These are phyloP conservation scores for Oscheius sp. DNA, from an alignment of 1,140 invertebrate genomes.

Conservation along the genomic window DNA sequence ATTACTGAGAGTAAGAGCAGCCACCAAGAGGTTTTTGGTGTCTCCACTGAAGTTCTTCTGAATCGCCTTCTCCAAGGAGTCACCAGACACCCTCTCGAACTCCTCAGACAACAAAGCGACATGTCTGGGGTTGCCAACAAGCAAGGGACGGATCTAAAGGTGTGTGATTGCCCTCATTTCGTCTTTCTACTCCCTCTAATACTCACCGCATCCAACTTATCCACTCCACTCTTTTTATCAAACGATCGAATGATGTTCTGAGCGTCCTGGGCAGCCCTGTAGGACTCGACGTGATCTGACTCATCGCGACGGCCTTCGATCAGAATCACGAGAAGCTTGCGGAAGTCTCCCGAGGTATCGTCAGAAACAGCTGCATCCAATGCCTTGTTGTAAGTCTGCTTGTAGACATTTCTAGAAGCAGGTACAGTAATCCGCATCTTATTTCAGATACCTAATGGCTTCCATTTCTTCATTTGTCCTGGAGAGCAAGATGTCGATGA, in stretches of 20 bases:
- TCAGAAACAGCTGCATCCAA: slow-evolving; percentile 81
- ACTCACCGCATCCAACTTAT: slow-evolving; percentile 25
- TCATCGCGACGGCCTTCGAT: slow-evolving; percentile 53
- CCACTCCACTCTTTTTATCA: slow-evolving; percentile 27
- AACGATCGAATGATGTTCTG: slow-evolving; percentile 17
- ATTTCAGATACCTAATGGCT: slow-evolving; percentile 6
- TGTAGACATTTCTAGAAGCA: slow-evolving; percentile 22
- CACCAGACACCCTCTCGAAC: slow-evolving; percentile 66
- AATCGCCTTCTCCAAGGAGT: slow-evolving; percentile 77
- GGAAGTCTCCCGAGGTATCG: slow-evolving; percentile 88
- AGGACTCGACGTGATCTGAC: slow-evolving; percentile 49
- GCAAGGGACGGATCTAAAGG: neutral
- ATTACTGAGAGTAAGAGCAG: slow-evolving; percentile 65
- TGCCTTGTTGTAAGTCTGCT: slow-evolving; percentile 46
- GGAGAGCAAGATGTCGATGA: slow-evolving; percentile 64
- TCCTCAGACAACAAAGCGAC: slow-evolving; percentile 13
- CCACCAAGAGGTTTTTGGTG: slow-evolving; percentile 76
- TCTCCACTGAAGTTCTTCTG: slow-evolving; percentile 81
- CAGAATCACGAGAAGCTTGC: slow-evolving; percentile 74
- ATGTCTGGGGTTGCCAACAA: neutral
- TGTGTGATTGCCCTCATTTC: neutral
- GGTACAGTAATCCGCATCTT: neutral
- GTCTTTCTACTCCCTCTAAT: neutral
- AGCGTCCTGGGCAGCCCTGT: slow-evolving; percentile 47
- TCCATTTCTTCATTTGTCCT: slow-evolving; percentile 49